Evolutionary conservation across 2,888 invertebrate species (phyloP).

Genomic region (Patella pellucida): DNA sequence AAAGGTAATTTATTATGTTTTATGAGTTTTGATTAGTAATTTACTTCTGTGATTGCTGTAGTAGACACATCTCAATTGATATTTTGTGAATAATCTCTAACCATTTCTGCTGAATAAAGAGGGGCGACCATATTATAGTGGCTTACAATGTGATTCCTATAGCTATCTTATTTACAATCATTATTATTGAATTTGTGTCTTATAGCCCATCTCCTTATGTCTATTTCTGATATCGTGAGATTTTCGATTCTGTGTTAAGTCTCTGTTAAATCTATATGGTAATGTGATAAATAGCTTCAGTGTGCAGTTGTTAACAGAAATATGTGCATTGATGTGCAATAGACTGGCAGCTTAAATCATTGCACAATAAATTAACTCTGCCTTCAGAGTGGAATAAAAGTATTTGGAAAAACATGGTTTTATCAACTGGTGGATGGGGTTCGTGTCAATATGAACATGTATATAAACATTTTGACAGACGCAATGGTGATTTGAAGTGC

Average conservation of each 20-base stretch:
- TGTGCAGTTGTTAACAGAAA: slow-evolving; percentile 8
- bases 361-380: background rate
- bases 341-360: background rate
- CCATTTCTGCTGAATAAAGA: no score
- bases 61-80: no score
- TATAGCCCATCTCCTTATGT: background rate
- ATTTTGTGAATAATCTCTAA: no score
- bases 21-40: no score
- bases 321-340: background rate
- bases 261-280: slow-evolving; percentile 4
- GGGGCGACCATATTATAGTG: no score
- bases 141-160: background rate
- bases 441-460: no score
- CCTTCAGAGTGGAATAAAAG: no score
- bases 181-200: background rate
- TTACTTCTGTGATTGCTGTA: no score
- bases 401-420: no score
- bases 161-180: background rate
- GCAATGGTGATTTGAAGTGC: background rate
- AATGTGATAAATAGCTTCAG: background rate
- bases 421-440: no score
- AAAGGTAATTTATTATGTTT: no score
- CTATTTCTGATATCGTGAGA: background rate
- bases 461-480: no score
- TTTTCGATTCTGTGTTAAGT: background rate